phyloP scores from a whole-genome alignment of 2,113 vertebrate genomes.

The Mungos mungo region DNA sequence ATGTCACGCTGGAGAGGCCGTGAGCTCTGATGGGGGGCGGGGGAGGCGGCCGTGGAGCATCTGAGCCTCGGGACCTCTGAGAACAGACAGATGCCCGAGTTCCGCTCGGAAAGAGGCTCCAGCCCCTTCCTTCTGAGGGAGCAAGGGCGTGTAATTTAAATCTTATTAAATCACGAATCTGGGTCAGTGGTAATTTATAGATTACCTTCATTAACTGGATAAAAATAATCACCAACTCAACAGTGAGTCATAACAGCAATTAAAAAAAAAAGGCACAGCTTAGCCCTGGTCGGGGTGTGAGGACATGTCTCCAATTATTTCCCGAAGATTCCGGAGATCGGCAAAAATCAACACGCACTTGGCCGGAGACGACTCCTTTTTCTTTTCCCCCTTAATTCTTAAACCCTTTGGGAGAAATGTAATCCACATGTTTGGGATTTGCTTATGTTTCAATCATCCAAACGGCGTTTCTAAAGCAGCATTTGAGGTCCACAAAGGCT shows the following conservation, averaged over 20 bases:
- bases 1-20: background rate
- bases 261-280: slow-evolving; percentile 8
- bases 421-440: slow-evolving; percentile 69
- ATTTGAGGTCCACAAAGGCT: slow-evolving; percentile 46
- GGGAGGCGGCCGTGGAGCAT: fast-evolving
- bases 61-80: background rate
- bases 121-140: background rate
- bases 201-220: slow-evolving; percentile 82
- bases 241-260: slow-evolving; percentile 76
- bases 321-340: slow-evolving; percentile 55
- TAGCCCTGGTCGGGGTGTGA: slow-evolving; percentile 51
- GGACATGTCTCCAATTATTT: slow-evolving; percentile 64
- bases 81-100: slow-evolving; percentile 6
- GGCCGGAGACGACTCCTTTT: background rate
- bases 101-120: slow-evolving; percentile 22
- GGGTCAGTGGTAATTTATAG: slow-evolving; percentile 82
- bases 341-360: slow-evolving; percentile 26
- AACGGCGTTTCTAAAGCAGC: slow-evolving; percentile 43
- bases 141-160: slow-evolving; percentile 75
- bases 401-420: slow-evolving; percentile 68
- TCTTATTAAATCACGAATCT: slow-evolving; percentile 81
- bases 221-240: slow-evolving; percentile 80
- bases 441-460: slow-evolving; percentile 71
- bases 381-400: background rate
- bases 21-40: fast-evolving